These are phyloP conservation scores for Chymomyza caudatula DNA, from an alignment of 2,888 invertebrate genomes.

Conservation along the genomic window DNA sequence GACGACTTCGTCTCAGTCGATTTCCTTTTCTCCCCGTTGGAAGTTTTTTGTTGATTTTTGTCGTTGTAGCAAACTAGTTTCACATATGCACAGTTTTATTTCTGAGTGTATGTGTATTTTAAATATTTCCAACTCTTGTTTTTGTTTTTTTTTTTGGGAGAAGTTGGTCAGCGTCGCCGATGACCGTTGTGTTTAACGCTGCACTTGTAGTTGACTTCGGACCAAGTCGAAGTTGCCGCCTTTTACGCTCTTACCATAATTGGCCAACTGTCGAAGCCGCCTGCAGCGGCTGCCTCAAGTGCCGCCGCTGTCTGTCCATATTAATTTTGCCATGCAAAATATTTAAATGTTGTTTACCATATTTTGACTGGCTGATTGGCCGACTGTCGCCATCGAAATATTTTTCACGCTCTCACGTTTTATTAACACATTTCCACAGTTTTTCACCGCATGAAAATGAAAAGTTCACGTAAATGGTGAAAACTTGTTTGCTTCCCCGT, in stretches of 20 bases:
- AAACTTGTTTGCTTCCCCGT: conserved; percentile 45
- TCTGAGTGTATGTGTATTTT: not conserved
- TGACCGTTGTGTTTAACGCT: not conserved
- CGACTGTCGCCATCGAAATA: not conserved
- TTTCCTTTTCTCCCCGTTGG: conserved; percentile 63
- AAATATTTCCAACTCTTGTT: not conserved
- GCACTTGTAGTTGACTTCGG: conserved; percentile 2
- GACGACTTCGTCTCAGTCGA: conserved; percentile 44
- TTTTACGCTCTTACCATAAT: conserved; percentile 5
- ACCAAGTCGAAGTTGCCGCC: not conserved
- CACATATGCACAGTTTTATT: not conserved
- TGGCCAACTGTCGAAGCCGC: not conserved
- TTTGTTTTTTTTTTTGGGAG: not conserved
- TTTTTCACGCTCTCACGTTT: conserved; percentile 45
- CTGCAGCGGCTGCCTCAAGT: not conserved
- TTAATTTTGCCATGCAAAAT: conserved; percentile 54
- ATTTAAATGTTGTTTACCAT: conserved; percentile 30
- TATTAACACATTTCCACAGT: conserved; percentile 68
- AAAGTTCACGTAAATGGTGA: conserved; percentile 37
- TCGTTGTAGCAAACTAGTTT: conserved; percentile 61
- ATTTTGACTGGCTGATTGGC: conserved; percentile 1
- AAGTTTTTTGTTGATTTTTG: conserved; percentile 26
- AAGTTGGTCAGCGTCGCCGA: not conserved
- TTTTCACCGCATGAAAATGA: conserved; percentile 42
- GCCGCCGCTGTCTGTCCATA: conserved; percentile 12